Evolutionary conservation across 1,140 invertebrate species (phyloP), one percentile per base, ranked within the genome.

Genomic region (Leptonema lineaticorne): DNA sequence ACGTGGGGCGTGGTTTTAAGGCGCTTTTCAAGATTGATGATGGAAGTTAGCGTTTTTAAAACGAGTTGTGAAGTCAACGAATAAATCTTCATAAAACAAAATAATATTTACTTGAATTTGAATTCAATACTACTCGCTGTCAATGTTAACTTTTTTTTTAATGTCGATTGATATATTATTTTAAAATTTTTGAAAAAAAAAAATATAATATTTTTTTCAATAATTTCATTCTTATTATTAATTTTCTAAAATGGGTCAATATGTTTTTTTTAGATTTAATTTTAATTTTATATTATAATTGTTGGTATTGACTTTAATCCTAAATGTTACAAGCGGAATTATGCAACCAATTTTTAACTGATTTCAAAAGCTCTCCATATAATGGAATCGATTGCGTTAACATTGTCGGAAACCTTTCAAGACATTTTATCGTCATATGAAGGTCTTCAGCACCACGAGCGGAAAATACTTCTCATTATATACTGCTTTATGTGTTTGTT

Each of bases 81-180:
- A 64, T 69, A 69, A 69, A 69, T 69, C 64, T 33, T 64, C 68
- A 65, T 56, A 41, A 28, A 20, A 26, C 16, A 48, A 68, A 68
- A 60, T 33, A 69, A 69, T 69, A 69, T 65, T 64, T 64, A 64
- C 37, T 64, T 28, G 53, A 16, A 45, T 27, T 62, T 41, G 11
- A 45, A 26, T 45, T 62, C 26, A 41, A 1, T 11, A 41, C 2
- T 41, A 41, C 3, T 41, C n/a, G 16, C 37, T 41, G 14, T 14
- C 22, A 16, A 20, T 62, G n/a, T 9, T 41, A 20, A 22, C 33
- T 33, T 60, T 60, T 37, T 41, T 28, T 7, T 30, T 2, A 7
- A 16, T 45, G 30, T 33, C 22, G 30, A 33, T 45, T 62, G 59
- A 62, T 62, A 29, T 20, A 62, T 62, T 26, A 24, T n/a, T n/a